Evolutionary conservation across 2,113 vertebrate species (phyloP), one percentile per base, ranked within the genome.

Genomic region (Labeo catla): DNA sequence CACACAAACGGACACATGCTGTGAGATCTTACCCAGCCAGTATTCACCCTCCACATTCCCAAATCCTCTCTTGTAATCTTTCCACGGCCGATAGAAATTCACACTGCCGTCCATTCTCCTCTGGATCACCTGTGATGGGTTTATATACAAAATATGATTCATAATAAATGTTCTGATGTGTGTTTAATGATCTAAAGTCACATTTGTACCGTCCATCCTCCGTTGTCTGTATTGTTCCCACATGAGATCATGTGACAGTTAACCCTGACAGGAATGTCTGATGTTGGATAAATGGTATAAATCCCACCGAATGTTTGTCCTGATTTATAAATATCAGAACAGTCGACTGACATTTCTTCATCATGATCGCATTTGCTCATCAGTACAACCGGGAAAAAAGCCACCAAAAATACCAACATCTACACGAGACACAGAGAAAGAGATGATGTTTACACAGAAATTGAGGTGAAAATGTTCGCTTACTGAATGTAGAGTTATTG

Each of bases 91-190:
- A 84, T 52, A 90, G 91, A 92, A 92, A 68, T 49, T 91, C 49
- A 88, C 87, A 15, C 65, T 84, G 57, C 93, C 89, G 45, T 94
- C 89, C 8, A 88, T 9, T 80, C 91, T 87, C 68, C 85, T 90
- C 28, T 89, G 89, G 74, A 93, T 93, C 34, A 97, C 92, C 96
- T 96, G 88, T 84, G 52, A 85, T 61, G 23, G 39, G 39, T 39
- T 39, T 39, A 39, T 39, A 39, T 39, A 39, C 2, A 39, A 39
- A 3, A 39, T 39, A 5, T 54, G 52, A 54, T 54, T 54, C 52
- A 54, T 54, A 16, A 54, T 54, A 13, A 54, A 54, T 54, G 52
- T 6, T 0, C 52, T 54, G 52, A 54, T 54, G 52, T 6, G 52
- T 54, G 52, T 54, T 54, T 54, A 54, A 52, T 54, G 52, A 54